phyloP scores from a whole-genome alignment of 2,113 vertebrate genomes.

The Scomber colias region DNA sequence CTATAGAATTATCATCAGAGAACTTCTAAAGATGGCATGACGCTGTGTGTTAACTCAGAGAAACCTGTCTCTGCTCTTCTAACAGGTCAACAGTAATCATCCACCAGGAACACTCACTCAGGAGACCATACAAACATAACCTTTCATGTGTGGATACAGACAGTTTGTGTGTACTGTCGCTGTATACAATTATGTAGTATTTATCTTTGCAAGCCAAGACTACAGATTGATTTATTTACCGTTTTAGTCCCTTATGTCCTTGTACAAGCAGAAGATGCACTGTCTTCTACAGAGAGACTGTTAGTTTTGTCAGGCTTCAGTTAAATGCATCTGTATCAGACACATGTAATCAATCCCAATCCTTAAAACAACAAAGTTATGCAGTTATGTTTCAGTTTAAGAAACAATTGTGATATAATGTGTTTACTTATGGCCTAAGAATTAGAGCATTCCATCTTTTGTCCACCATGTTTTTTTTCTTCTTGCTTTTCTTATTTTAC shows the following conservation, averaged over 20 bases:
- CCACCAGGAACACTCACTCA: constrained; percentile 35
- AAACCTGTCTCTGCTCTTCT: constrained; percentile 20
- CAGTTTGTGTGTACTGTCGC: constrained; percentile 8
- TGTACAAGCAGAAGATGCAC: constrained; percentile 12
- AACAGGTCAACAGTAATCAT: constrained; percentile 45
- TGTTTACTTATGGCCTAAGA: neutral
- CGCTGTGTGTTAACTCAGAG: neutral
- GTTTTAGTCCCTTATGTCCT: neutral
- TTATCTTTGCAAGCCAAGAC: constrained; percentile 17
- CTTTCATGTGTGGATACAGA: neutral
- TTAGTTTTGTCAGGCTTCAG: neutral
- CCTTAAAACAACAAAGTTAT: constrained; percentile 22
- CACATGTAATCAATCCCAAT: neutral
- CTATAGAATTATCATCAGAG: no score
- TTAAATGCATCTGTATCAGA: neutral
- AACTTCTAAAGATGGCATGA: no score
- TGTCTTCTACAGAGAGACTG: neutral
- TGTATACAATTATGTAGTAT: neutral
- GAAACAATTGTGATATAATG: neutral
- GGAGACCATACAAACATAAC: constrained; percentile 45
- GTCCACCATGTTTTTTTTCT: neutral
- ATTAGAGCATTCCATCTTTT: neutral
- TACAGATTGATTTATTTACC: constrained; percentile 20
- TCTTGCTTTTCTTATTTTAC: neutral
- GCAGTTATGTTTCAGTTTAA: neutral